Conservation (phyloP, 2,113 vertebrate species). For the Passerina amoena region DNA sequence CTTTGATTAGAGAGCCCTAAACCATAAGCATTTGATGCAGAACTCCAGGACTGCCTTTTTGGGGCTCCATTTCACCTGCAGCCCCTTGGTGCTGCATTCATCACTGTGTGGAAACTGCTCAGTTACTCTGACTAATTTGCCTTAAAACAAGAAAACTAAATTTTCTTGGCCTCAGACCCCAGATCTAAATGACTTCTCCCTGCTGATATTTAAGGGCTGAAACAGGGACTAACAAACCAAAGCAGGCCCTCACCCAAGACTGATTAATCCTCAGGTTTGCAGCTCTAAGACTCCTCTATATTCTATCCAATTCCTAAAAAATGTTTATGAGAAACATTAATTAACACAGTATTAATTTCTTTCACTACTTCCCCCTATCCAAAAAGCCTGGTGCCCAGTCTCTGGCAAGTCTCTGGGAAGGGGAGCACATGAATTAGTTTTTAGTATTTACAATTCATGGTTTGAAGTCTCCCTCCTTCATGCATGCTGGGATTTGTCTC, state of each 20-base stretch:
- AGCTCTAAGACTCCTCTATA: background rate
- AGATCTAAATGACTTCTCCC: background rate
- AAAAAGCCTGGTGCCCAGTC: background rate
- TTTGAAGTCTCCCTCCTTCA: background rate
- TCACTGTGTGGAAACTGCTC: fast-evolving
- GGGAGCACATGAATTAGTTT: background rate
- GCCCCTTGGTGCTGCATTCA: background rate
- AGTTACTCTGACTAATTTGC: background rate
- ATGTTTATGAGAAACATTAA: background rate
- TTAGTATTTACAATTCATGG: background rate
- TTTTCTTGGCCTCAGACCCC: background rate
- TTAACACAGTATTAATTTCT: background rate
- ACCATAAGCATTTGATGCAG: background rate
- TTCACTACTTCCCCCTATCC: background rate
- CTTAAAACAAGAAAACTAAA: background rate
- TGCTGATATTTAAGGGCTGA: background rate
- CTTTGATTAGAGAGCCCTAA: background rate
- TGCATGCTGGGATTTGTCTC: background rate
- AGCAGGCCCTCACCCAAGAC: background rate
- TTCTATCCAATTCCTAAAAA: background rate
- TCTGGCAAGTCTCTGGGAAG: background rate
- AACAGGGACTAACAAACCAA: background rate
- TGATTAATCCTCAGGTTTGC: background rate
- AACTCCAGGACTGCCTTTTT: background rate
- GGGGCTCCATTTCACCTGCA: background rate